Percentiles rank a stretch among this genome's conserved stretches.
Conservation (phyloP, 2,888 invertebrate species). For the Tipula confusa region DNA sequence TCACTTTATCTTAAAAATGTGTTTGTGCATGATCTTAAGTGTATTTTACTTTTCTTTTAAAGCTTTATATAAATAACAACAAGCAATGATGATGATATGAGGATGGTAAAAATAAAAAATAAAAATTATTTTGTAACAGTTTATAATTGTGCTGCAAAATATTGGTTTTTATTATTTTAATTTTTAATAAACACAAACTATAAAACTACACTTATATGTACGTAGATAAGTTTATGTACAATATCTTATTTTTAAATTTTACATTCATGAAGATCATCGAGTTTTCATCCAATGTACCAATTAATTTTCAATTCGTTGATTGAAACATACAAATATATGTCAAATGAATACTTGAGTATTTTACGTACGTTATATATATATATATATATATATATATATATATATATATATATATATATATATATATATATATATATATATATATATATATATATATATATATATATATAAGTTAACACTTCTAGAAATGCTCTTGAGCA, state of each 20-base stretch:
- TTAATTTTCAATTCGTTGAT: background rate
- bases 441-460: too few relatives aligned
- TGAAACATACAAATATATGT: background rate
- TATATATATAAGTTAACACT: too few relatives aligned
- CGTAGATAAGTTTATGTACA: too few relatives aligned
- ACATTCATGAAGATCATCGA: background rate
- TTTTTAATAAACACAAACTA: background rate
- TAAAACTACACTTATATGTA: too few relatives aligned
- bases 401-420: too few relatives aligned
- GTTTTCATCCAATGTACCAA: background rate
- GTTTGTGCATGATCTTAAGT: conserved; percentile 25
- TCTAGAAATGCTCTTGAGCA: too few relatives aligned
- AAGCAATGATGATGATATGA: background rate
- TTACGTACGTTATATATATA: too few relatives aligned
- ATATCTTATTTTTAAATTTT: too few relatives aligned
- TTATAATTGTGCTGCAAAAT: conserved; percentile 5
- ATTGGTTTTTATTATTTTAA: conserved; percentile 13
- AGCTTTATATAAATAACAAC: conserved; percentile 16
- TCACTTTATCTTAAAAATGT: conserved; percentile 20
- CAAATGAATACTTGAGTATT: background rate
- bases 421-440: too few relatives aligned
- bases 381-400: too few relatives aligned
- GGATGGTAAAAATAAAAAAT: background rate
- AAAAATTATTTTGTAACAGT: background rate
- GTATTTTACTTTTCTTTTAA: conserved; percentile 12